These are phyloP conservation scores for Dermatophagoides farinae DNA, from an alignment of 1,140 invertebrate genomes.

Conservation along the genomic window DNA sequence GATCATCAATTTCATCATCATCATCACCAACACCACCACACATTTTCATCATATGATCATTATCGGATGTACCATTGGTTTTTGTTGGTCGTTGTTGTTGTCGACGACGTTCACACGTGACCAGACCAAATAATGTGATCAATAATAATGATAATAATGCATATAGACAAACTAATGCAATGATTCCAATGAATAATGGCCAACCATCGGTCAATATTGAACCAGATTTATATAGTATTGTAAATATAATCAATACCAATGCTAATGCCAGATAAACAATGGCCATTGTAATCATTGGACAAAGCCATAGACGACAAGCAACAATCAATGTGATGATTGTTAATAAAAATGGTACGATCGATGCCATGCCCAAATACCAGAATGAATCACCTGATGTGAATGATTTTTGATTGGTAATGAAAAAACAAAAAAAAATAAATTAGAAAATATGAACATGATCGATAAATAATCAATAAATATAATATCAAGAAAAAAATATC, in stretches of 20 bases:
- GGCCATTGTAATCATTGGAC: slow-evolving; percentile 2
- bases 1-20: slow-evolving; percentile 6
- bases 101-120: background rate
- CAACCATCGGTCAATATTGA: background rate
- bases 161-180: background rate
- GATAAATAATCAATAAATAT: background rate
- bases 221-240: background rate
- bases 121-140: background rate
- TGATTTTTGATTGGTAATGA: background rate
- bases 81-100: background rate
- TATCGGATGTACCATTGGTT: background rate
- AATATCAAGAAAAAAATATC: background rate
- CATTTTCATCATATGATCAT: background rate
- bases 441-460: no score
- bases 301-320: background rate
- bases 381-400: background rate
- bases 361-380: background rate
- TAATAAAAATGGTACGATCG: background rate
- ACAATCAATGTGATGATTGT: background rate
- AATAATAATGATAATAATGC: background rate
- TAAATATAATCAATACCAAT: background rate
- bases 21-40: background rate
- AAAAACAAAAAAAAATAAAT: background rate
- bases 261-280: background rate
- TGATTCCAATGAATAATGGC: background rate